Evolutionary conservation across 2,797 vertebrate species (phyloP), one percentile per base, ranked within the genome.

Genomic region (Mionectes olivaceus): DNA sequence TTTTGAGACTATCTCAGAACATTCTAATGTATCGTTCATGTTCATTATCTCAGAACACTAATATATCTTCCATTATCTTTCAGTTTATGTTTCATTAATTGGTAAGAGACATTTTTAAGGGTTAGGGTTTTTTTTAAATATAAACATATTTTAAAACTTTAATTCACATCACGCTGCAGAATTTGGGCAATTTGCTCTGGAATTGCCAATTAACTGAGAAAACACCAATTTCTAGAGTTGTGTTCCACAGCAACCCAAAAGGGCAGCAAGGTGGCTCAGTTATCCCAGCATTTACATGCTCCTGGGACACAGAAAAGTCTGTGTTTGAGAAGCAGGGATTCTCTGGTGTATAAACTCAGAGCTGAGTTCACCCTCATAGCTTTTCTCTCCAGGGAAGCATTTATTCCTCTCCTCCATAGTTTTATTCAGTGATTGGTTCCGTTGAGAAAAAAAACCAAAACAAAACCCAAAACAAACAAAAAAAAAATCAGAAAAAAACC

Each of bases 401-500:
- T 65, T 35, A 46, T 5, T 76, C 8, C 28, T 88, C 27, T 70
- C 24, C 41, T 37, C 25, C 11, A 61, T 2, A 11, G 5, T 19
- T 68, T 65, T 81, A 83, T 56, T 73, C 19, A 57, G 21, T 7
- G 3, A 67, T 10, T 41, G 10, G 21, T 78, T 69, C n/a, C 30
- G 57, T 52, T 43, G 13, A 60, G 55, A 65, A 15, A 56, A 50
- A 65, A 24, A 22, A 8, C 1, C 4, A 43, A 52, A 63, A 64
- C 18, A 43, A 43, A 43, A 43, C 16, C 41, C 44, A 46, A 46
- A 46, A 46, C 21, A 46, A 46, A 46, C 21, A 47, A 59, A 65
- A 12, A 46, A 44, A 11, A 27, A 25, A 7, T 1, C 41, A 41
- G 15, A 64, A 14, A 27, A 64, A 23, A 2, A 0, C 0, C 10